Conservation (phyloP, 2,888 invertebrate genomes). For the Altica lythri region DNA sequence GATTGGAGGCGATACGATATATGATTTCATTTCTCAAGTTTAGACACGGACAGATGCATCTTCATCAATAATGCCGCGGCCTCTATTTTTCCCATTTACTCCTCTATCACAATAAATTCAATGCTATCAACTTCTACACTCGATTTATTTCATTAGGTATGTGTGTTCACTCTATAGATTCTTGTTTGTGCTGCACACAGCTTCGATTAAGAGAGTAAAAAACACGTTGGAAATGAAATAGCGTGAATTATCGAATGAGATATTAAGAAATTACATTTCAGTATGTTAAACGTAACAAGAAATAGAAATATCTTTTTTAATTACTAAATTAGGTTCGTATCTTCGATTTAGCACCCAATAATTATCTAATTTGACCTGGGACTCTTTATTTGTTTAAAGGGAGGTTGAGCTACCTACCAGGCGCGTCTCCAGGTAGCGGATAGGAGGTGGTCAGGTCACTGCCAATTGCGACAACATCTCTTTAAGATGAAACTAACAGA, state of each 20-base stretch:
- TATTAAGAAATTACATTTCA: too few species aligned
- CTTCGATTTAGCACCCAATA: too few species aligned
- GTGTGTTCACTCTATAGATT: conserved; percentile 14
- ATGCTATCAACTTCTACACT: conserved; percentile 26
- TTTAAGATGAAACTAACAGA: too few species aligned
- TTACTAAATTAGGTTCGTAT: too few species aligned
- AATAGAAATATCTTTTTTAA: too few species aligned
- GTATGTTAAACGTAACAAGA: too few species aligned
- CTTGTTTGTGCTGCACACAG: conserved; percentile 7
- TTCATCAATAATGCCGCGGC: conserved; percentile 19
- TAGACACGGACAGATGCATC: conserved; percentile 18
- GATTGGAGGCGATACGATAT: conserved; percentile 21
- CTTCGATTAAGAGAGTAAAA: neutral
- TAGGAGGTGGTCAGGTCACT: too few species aligned
- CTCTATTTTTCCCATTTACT: conserved; percentile 20
- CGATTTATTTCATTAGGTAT: conserved; percentile 25
- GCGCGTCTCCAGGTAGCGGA: too few species aligned
- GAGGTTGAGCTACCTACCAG: too few species aligned
- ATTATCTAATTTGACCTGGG: too few species aligned
- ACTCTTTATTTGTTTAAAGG: too few species aligned
- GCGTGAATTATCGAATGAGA: neutral
- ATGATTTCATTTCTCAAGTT: conserved; percentile 26
- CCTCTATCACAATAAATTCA: conserved; percentile 24
- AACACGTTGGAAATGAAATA: neutral
- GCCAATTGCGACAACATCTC: too few species aligned